Base-by-base conservation (phyloP, 2,113 vertebrate genomes). In the Merops nubicus region DNA sequence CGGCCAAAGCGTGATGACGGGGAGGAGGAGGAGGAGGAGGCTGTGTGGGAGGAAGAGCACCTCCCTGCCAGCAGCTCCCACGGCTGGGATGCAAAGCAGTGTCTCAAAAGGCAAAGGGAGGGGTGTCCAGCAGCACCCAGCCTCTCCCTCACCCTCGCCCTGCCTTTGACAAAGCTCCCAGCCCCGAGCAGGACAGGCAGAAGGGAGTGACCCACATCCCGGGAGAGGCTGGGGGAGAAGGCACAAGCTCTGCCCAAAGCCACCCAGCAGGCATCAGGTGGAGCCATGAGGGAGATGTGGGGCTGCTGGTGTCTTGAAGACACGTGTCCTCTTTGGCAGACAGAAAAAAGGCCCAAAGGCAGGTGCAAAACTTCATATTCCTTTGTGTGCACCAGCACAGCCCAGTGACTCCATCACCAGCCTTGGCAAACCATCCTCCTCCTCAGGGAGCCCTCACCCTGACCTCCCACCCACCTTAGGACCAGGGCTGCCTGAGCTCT, bases 1-100 rank as follows among this genome's bases (percentile, higher is more conserved):
- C 7, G 2, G 33, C 13, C 20, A 22, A 29, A 65, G 20, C 0
- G 0, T 0, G 5, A 21, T 67, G 11, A 34, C 0, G 25, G 14
- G n/a, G n/a, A n/a, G n/a, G 67, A 43, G 15, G 68, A 85, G 70
- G 74, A 89, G 67, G 73, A 90, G 42, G 69, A 74, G 59, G 64
- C 25, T 81, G 77, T 1, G 34, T 0, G 1, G 51, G 91, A 90
- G 72, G 91, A 92, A 91, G 86, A 31, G 33, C 65, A 64, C 54
- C 54, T 53, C 50, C 60, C 79, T 56, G 57, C n/a, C 65, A n/a
- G 80, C 74, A 22, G 60, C 36, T 85, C 72, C 47, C 70, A 68
- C 0, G 1, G 70, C 43, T 33, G 79, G 45, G 69, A 8, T 48
- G 69, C 65, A 75, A 77, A 18, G 5, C 0, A 0, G 14, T 12